Conservation (phyloP, 1,140 invertebrate genomes). For the Elysia chlorotica region DNA sequence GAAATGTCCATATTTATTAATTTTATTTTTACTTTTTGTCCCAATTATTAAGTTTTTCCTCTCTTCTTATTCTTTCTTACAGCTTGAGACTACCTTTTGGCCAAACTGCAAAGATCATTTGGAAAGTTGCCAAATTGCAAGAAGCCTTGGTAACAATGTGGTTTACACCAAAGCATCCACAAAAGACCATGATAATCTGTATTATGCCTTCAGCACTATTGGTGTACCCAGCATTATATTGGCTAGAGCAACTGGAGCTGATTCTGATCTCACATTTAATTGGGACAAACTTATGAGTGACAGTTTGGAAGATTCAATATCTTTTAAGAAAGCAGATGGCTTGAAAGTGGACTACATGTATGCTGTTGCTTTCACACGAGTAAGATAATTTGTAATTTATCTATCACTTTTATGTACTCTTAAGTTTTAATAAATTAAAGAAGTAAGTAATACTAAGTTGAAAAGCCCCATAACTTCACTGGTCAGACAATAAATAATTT, state of each 20-base stretch:
- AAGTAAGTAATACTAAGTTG: no score
- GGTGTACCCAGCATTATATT: conserved; percentile 32
- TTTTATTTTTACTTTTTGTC: no score
- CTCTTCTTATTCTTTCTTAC: background rate
- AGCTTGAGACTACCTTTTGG: conserved; percentile 6
- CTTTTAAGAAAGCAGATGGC: no score
- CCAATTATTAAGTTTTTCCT: background rate
- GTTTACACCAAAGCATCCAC: conserved; percentile 35
- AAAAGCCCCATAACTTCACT: no score
- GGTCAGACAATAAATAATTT: no score
- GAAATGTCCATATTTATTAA: no score
- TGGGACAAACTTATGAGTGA: conserved; percentile 29
- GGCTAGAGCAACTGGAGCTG: conserved; percentile 17
- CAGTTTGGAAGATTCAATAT: no score
- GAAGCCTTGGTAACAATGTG: conserved; percentile 17
- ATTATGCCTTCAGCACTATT: conserved; percentile 37
- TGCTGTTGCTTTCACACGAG: conserved; percentile 40
- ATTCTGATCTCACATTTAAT: conserved; percentile 23
- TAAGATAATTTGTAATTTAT: no score
- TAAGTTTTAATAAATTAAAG: no score
- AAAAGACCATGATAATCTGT: conserved; percentile 28
- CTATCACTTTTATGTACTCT: no score
- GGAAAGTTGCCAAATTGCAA: conserved; percentile 18
- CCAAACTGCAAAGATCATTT: conserved; percentile 24
- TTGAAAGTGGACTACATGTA: conserved; percentile 32